Evolutionary conservation across 2,797 vertebrate genomes (phyloP).

Genomic region (Taenioides sp.): DNA sequence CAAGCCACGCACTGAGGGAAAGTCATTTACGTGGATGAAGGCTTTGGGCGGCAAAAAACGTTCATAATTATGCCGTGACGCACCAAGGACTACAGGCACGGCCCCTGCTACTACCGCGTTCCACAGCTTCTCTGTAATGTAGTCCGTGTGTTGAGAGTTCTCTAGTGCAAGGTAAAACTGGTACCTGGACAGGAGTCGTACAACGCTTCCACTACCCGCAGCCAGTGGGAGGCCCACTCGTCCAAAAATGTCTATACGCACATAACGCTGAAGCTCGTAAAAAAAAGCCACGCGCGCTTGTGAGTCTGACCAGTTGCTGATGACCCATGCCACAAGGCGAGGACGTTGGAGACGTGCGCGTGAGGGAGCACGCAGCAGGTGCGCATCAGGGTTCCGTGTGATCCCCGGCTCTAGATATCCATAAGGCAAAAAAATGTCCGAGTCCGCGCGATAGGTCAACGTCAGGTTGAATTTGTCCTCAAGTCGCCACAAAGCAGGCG

Average conservation of each 20-base stretch:
- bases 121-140: conserved; percentile 96
- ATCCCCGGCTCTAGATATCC: conserved; percentile 76
- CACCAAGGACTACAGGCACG: conserved; percentile 89
- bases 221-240: conserved; percentile 65
- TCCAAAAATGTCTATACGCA: conserved; percentile 85
- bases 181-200: conserved; percentile 80
- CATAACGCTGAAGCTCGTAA: conserved; percentile 72
- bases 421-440: conserved; percentile 88
- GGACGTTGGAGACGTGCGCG: conserved; percentile 33
- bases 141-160: conserved; percentile 92
- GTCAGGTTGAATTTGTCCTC: conserved; percentile 88
- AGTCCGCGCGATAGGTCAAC: conserved; percentile 85
- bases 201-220: conserved; percentile 58
- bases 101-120: conserved; percentile 84
- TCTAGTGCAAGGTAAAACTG: conserved; percentile 95
- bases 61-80: conserved; percentile 87
- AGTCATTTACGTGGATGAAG: conserved; percentile 94
- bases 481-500: conserved; percentile 63
- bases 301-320: conserved; percentile 89
- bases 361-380: conserved; percentile 7
- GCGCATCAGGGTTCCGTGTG: background rate
- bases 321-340: conserved; percentile 86
- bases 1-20: conserved; percentile 77
- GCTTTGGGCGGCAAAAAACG: conserved; percentile 86
- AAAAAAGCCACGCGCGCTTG: conserved; percentile 86